Conservation (phyloP, 1,140 invertebrate genomes). For the Drosophila sulfurigaster region DNA sequence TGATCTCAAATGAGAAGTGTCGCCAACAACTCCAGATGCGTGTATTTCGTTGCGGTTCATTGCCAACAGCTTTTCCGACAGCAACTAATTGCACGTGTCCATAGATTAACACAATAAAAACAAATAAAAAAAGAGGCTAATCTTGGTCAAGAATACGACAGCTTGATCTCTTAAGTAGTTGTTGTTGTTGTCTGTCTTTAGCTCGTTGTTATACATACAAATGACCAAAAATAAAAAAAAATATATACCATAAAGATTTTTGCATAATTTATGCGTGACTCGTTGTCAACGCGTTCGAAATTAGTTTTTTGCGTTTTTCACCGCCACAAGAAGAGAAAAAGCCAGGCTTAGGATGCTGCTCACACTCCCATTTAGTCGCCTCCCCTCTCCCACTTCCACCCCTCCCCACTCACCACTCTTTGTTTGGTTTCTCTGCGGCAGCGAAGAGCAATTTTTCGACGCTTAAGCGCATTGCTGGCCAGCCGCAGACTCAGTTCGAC, state of each 20-base stretch:
- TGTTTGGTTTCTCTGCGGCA: neutral
- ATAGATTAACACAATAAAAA: slow-evolving; percentile 38
- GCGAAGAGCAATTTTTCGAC: slow-evolving; percentile 70
- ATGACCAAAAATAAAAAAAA: slow-evolving; percentile 43
- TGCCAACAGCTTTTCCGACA: slow-evolving; percentile 65
- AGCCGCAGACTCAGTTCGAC: slow-evolving; percentile 77
- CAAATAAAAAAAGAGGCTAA: slow-evolving; percentile 52
- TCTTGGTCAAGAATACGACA: slow-evolving; percentile 18
- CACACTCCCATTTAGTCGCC: neutral
- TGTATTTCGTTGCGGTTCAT: slow-evolving; percentile 26
- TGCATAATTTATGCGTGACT: slow-evolving; percentile 73
- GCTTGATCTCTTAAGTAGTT: neutral
- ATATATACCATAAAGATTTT: slow-evolving; percentile 32
- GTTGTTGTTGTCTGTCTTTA: neutral
- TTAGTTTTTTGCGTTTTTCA: slow-evolving; percentile 37
- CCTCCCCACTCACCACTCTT: neutral
- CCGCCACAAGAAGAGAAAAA: slow-evolving; percentile 24
- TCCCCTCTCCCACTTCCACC: neutral
- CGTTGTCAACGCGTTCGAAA: slow-evolving; percentile 47
- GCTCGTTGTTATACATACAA: slow-evolving; percentile 23
- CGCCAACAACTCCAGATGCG: slow-evolving; percentile 10
- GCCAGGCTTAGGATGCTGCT: slow-evolving; percentile 32
- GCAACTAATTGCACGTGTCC: slow-evolving; percentile 53
- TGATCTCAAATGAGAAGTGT: slow-evolving; percentile 69
- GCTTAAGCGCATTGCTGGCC: slow-evolving; percentile 77